Evolutionary conservation across 2,113 vertebrate species (phyloP).

Genomic region (Phyllostomus discolor): DNA sequence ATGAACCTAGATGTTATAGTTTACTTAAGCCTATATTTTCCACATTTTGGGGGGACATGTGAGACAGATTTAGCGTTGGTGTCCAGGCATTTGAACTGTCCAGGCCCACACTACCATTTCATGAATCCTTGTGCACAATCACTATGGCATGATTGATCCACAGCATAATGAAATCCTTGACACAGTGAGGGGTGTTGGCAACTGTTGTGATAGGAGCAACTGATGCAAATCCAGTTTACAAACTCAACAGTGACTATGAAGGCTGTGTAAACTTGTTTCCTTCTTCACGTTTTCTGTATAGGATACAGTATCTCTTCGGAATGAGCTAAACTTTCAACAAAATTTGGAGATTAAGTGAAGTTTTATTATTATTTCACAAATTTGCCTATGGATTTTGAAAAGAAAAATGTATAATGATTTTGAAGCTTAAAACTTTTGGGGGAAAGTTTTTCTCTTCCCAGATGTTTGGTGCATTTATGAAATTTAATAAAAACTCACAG

Average conservation of each 20-base stretch:
- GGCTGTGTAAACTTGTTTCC: background rate
- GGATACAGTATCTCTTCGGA: background rate
- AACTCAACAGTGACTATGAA: background rate
- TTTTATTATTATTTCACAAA: background rate
- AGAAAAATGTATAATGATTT: background rate
- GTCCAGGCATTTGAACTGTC: background rate
- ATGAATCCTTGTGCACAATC: background rate
- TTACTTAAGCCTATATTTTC: background rate
- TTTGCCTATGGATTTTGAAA: background rate
- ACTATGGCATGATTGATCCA: background rate
- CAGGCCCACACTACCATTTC: background rate
- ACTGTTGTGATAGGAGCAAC: background rate
- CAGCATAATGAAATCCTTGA: background rate
- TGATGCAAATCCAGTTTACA: background rate
- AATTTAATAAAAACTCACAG: constrained; percentile 48
- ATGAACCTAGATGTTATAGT: background rate
- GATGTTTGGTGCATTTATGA: constrained; percentile 47
- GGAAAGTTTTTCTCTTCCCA: background rate
- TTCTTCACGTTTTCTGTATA: background rate
- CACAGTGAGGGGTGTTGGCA: background rate
- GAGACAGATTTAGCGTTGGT: background rate
- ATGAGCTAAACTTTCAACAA: constrained; percentile 18
- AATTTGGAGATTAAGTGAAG: background rate
- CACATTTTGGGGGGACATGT: background rate
- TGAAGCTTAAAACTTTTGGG: constrained; percentile 13